Conservation (phyloP, 2,113 vertebrate genomes). For the Channa maculata region DNA sequence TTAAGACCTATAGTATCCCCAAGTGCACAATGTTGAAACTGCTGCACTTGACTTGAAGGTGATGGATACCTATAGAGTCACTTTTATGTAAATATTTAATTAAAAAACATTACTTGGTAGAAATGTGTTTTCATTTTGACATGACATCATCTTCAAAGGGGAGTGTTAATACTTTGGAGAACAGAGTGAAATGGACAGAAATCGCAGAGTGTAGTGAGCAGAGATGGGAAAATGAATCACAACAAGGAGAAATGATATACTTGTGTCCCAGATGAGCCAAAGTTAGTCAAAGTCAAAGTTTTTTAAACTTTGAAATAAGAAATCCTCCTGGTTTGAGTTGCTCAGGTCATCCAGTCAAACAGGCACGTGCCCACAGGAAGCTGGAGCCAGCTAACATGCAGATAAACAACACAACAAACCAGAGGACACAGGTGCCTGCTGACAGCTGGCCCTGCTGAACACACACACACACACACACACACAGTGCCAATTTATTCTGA, state of each 20-base stretch:
- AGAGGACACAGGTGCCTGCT: slow-evolving; percentile 66
- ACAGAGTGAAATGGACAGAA: neutral
- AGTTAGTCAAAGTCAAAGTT: slow-evolving; percentile 7
- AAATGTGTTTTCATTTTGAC: too few species aligned
- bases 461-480: slow-evolving; percentile 25
- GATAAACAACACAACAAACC: slow-evolving; percentile 52
- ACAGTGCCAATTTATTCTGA: slow-evolving; percentile 38
- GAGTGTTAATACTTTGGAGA: neutral
- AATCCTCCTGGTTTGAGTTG: slow-evolving; percentile 16
- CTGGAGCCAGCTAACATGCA: slow-evolving; percentile 12
- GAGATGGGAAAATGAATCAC: neutral
- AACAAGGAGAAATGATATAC: too few species aligned
- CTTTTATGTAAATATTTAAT: too few species aligned
- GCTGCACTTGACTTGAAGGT: too few species aligned
- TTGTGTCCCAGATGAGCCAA: slow-evolving; percentile 2
- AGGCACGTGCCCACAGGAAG: slow-evolving; percentile 69
- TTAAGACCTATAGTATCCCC: too few species aligned
- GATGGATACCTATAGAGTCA: too few species aligned
- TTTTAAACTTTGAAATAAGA: slow-evolving; percentile 16
- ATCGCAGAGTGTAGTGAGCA: neutral
- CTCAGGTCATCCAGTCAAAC: slow-evolving; percentile 21
- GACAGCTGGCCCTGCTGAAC: slow-evolving; percentile 47
- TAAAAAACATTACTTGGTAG: too few species aligned
- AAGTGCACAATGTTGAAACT: too few species aligned
- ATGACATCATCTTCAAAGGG: too few species aligned